These are phyloP conservation scores for Lissonota sp. DNA, from an alignment of 2,888 invertebrate genomes.

Conservation along the genomic window DNA sequence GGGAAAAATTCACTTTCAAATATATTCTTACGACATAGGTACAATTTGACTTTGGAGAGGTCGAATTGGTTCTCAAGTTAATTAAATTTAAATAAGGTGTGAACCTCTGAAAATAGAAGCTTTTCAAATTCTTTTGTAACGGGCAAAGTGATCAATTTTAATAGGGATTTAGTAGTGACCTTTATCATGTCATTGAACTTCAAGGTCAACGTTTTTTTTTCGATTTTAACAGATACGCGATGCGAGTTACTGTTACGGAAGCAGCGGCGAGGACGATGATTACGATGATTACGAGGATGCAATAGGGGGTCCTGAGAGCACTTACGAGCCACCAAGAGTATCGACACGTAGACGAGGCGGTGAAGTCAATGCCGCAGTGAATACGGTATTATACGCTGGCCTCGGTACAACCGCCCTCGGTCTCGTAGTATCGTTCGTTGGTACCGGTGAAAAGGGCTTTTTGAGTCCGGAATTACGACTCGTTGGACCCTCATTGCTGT, in stretches of 20 bases:
- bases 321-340: conserved; percentile 86
- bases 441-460: conserved; percentile 95
- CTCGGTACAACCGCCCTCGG: conserved; percentile 93
- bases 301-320: conserved; percentile 65
- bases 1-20: no score
- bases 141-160: no score
- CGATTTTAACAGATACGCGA: conserved; percentile 89
- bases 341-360: conserved; percentile 85
- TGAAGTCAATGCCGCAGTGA: conserved; percentile 92
- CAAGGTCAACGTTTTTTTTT: no score
- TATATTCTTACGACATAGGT: no score
- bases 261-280: conserved; percentile 87
- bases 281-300: conserved; percentile 71
- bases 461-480: conserved; percentile 94
- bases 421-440: conserved; percentile 94
- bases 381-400: conserved; percentile 93
- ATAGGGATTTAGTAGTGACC: no score
- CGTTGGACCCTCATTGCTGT: conserved; percentile 93
- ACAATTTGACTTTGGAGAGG: no score
- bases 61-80: no score
- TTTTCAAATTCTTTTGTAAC: no score
- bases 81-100: no score
- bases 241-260: conserved; percentile 92
- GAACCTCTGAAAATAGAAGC: no score
- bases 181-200: no score